Evolutionary conservation across 2,888 invertebrate species (phyloP).

Genomic region (Eristalis pertinax): DNA sequence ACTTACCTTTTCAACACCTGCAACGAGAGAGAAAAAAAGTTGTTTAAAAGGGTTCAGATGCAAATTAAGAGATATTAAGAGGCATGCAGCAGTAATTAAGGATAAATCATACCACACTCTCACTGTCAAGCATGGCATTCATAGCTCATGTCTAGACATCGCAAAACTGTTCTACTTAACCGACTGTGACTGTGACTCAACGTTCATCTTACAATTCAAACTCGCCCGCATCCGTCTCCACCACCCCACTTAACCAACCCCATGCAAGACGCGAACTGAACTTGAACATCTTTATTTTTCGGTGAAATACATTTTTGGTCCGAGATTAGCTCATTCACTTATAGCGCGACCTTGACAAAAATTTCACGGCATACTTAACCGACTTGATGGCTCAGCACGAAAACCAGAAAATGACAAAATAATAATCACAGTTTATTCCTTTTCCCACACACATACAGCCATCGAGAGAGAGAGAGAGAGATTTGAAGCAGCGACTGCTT

Average conservation of each 20-base stretch:
- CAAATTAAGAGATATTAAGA: neutral
- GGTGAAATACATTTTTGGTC: constrained; percentile 29
- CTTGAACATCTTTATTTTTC: constrained; percentile 15
- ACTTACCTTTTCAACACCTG: constrained; percentile 54
- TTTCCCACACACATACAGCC: constrained; percentile 37
- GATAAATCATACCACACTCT: neutral
- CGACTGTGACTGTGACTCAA: neutral
- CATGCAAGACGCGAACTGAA: neutral
- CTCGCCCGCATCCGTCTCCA: neutral
- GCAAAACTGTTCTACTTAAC: neutral
- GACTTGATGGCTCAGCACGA: constrained; percentile 32
- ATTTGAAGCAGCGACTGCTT: constrained; percentile 41
- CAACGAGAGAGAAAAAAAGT: constrained; percentile 4
- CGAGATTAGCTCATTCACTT: constrained; percentile 30
- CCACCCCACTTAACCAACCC: neutral
- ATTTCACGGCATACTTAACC: constrained; percentile 59
- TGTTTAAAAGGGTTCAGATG: neutral
- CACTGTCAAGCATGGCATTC: neutral
- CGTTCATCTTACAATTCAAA: neutral
- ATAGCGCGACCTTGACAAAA: constrained; percentile 41
- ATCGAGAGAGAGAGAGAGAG: neutral
- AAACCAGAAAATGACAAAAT: constrained; percentile 1
- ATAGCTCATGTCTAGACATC: neutral
- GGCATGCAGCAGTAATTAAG: neutral
- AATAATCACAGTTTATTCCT: constrained; percentile 36